These are phyloP conservation scores for Bellardia pandia DNA, from an alignment of 2,888 invertebrate species.

Conservation along the genomic window DNA sequence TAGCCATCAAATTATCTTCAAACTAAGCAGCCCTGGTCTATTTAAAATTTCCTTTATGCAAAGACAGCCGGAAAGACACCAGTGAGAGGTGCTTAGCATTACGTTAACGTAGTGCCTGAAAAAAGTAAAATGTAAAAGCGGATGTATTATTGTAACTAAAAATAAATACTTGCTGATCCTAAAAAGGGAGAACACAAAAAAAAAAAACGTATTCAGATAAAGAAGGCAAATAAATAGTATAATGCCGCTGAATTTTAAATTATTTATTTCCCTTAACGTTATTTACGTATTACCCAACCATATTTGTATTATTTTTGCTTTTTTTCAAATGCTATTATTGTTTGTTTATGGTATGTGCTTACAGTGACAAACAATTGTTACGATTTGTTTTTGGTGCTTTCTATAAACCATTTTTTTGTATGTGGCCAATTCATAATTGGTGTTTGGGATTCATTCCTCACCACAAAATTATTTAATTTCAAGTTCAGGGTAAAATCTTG, in stretches of 20 bases:
- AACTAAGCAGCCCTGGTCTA: background rate
- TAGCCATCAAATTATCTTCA: background rate
- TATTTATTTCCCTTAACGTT: conserved; percentile 38
- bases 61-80: conserved; percentile 18
- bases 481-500: too few species aligned
- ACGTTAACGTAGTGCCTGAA: background rate
- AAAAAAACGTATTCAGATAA: conserved; percentile 30
- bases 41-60: background rate
- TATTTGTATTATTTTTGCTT: conserved; percentile 1
- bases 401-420: too few species aligned
- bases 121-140: background rate
- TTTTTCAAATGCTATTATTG: background rate
- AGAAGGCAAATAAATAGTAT: conserved; percentile 29
- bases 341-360: background rate
- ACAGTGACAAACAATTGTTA: background rate
- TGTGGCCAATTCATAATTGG: too few species aligned
- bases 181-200: background rate
- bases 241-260: conserved; percentile 43
- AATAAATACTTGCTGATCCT: background rate
- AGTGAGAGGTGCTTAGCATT: background rate
- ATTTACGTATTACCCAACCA: conserved; percentile 19
- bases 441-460: too few species aligned
- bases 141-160: background rate
- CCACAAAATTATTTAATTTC: too few species aligned
- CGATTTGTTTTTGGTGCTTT: too few species aligned